A percentile compares a stretch with the other conserved stretches of the same genome.
phyloP scores from a whole-genome alignment of 2,113 vertebrate species.

The Glaucomys volans region DNA sequence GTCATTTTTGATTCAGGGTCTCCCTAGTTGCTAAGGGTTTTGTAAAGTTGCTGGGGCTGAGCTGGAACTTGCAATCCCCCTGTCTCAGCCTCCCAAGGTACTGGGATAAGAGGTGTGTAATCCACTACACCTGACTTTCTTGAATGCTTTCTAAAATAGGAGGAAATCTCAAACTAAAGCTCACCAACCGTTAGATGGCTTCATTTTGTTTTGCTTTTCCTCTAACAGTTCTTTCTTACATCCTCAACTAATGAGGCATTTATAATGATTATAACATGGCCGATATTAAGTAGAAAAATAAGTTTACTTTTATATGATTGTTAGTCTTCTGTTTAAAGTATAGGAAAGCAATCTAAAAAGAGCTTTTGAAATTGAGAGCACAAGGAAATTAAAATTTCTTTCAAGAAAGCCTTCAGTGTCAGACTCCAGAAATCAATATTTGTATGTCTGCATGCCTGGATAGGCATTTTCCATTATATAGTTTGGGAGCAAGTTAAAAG shows the following conservation, averaged over 20 bases:
- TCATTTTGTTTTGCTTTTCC: too few species aligned
- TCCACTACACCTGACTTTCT: too few species aligned
- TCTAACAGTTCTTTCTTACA: neutral
- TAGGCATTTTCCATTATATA: neutral
- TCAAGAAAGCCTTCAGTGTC: neutral
- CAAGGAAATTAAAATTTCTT: slow-evolving; percentile 9
- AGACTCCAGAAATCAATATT: neutral
- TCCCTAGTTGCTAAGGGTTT: too few species aligned
- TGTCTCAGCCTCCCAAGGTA: too few species aligned
- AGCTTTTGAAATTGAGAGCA: neutral
- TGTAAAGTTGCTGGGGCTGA: too few species aligned
- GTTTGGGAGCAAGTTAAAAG: neutral
- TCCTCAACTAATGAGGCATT: neutral
- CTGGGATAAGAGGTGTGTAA: too few species aligned
- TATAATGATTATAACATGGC: neutral
- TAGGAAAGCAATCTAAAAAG: slow-evolving; percentile 8
- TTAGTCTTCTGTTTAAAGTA: slow-evolving; percentile 28
- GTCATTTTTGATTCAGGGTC: too few species aligned
- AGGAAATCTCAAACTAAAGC: neutral
- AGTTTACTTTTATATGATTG: neutral
- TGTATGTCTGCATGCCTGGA: neutral
- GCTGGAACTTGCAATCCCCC: too few species aligned
- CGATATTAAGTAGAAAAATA: slow-evolving; percentile 10
- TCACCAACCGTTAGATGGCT: neutral
- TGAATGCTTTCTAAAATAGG: neutral